Percentiles rank a stretch among this genome's conserved stretches.
Conservation (phyloP, 2,113 vertebrate genomes). For the Caretta caretta region DNA sequence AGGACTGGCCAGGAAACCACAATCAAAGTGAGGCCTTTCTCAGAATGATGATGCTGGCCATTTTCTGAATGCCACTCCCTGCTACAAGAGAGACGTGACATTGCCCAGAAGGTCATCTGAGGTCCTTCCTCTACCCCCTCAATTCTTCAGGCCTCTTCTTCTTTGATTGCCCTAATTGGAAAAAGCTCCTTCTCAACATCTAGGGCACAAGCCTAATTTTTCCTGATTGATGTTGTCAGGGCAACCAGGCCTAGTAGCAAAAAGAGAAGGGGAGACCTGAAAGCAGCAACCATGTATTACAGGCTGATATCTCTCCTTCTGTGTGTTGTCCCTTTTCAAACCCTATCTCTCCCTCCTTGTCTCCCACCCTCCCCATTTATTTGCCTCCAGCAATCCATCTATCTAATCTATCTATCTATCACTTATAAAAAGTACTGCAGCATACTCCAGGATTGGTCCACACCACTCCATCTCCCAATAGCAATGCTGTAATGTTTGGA, state of each 20-base stretch:
- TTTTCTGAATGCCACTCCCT: not conserved
- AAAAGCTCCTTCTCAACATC: not conserved
- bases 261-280: not conserved
- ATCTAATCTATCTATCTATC: not conserved
- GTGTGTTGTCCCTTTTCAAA: not conserved
- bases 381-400: not conserved
- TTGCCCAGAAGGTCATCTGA: not conserved
- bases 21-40: not conserved
- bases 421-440: not conserved
- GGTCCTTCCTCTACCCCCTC: not conserved
- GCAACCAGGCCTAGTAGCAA: constrained; percentile 37
- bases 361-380: not conserved
- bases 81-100: constrained; percentile 5
- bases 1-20: not conserved
- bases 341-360: not conserved
- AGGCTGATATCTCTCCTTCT: not conserved
- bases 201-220: not conserved
- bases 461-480: not conserved
- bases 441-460: not conserved
- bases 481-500: not conserved
- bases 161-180: not conserved
- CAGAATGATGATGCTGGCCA: not conserved
- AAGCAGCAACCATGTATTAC: not conserved
- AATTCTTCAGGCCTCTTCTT: not conserved
- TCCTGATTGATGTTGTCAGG: constrained; percentile 8